Base-by-base conservation (phyloP, 2,797 vertebrate species). In the Furcifer pardalis region DNA sequence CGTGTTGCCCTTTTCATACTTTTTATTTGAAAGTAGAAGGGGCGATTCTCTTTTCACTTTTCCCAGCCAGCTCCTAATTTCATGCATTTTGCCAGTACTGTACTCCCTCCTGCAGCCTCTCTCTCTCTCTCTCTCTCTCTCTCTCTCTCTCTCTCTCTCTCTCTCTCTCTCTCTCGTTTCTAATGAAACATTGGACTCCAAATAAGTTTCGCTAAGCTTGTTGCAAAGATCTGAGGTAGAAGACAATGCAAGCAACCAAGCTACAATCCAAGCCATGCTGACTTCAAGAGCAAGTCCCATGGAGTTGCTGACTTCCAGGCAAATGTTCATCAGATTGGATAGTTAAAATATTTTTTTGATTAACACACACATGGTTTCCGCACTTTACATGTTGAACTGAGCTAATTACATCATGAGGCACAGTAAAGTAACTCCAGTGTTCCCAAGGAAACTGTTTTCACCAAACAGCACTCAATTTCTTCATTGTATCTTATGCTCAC, bases 371-470 rank as follows among this genome's bases (percentile, higher is more conserved):
- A 84, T 60, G 46, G 92, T 93, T 94, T 91, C 92, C 77, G 84
- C 89, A 86, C 56, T 88, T 86, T 90, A 90, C 93, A 93, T 4
- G 71, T 91, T 92, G 92, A 93, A 92, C 86, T 88, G 15, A 90
- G 81, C 76, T 13, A 49, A 93, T 95, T 94, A 93, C 92, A 91
- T 95, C 93, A 95, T 90, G 91, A 88, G 74, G 82, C 89, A 71
- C 86, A 85, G 82, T 90, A 86, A 92, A 94, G 90, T 77, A 19
- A 92, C 86, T 93, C 90, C 81, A 84, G 66, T 23, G 94, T 93
- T 93, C 90, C 94, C 93, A 92, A 92, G 94, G 93, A 90, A 94
- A 95, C 93, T 92, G 92, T 93, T 94, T 95, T 92, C 82, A 79
- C 87, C 92, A 94, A 95, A 94, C 82, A 91, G 89, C 91, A 27